Evolutionary conservation across 2,113 vertebrate genomes (phyloP), one percentile per base, ranked within the genome.

Genomic region (Pelodiscus sinensis): DNA sequence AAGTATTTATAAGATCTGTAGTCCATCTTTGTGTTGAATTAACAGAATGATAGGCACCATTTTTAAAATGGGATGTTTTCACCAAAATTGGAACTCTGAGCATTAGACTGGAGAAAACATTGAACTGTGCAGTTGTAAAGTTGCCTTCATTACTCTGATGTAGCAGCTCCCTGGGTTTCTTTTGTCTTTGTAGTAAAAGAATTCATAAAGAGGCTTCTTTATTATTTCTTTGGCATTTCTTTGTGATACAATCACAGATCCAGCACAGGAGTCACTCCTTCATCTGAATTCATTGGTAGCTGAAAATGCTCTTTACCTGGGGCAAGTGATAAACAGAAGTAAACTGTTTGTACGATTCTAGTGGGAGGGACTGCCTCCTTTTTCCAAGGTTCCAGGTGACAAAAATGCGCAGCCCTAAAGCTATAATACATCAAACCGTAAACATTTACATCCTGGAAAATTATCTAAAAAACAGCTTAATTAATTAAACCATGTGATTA

Each of bases 51-150:
- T 2, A 71, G 52, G 54, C 93, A 94, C 12, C 2, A 44, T 85
- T 97, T 96, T 94, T 13, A 56, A 82, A 79, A 83, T 90, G 60
- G 79, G 65, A 94, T 79, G 50, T 65, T 93, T 86, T 24, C 9
- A 5, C 86, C 62, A 85, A 82, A 50, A 82, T 92, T 55, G 25
- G 68, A 77, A 86, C 90, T 84, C n/a, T 81, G 54, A 51, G 79
- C 5, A 92, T 84, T 86, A 90, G 85, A 75, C 16, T 79, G 29
- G 73, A 83, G n/a, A 92, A 55, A 4, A 12, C 31, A 87, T 93
- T 95, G 90, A 78, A 82, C 3, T 83, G 6, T 65, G 35, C 85
- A 83, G 51, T 35, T 90, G 56, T 57, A 55, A 90, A 94, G 86
- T 93, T 94, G 55, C 24, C 35, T 44, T 94, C 18, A 54, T 93